A percentile compares a stretch with the other conserved stretches of the same genome.
Conservation (phyloP, 2,113 vertebrate species). For the Crotalus horridus region DNA sequence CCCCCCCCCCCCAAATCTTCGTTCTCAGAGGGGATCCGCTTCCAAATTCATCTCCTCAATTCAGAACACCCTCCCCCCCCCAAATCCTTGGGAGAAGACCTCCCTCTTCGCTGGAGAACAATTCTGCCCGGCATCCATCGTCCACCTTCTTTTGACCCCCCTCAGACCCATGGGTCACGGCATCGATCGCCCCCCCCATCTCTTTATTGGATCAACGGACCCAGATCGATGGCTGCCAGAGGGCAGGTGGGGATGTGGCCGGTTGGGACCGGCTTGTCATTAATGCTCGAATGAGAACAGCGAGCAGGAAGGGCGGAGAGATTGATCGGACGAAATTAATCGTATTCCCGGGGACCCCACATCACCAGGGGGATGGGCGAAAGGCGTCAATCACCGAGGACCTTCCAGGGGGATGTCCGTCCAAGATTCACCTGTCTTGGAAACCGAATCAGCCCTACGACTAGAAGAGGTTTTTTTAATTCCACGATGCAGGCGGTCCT, state of each 20-base stretch:
- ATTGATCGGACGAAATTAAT: neutral
- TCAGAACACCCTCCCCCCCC: too few species aligned
- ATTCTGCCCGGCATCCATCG: neutral
- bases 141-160: neutral
- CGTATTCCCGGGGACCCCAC: neutral
- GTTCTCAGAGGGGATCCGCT: neutral
- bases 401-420: too few species aligned
- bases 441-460: too few species aligned
- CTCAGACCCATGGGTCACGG: neutral
- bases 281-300: neutral
- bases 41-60: too few species aligned
- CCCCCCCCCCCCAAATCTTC: neutral
- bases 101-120: neutral
- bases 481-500: too few species aligned
- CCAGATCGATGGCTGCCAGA: slow-evolving; percentile 13
- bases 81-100: neutral
- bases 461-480: too few species aligned
- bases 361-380: neutral
- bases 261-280: neutral
- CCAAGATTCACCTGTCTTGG: too few species aligned
- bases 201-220: neutral
- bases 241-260: neutral
- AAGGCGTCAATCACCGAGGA: neutral
- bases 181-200: neutral
- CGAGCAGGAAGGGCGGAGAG: neutral